These are phyloP conservation scores for Ichneumoninae sp. DNA, from an alignment of 2,888 invertebrate genomes.

Conservation along the genomic window DNA sequence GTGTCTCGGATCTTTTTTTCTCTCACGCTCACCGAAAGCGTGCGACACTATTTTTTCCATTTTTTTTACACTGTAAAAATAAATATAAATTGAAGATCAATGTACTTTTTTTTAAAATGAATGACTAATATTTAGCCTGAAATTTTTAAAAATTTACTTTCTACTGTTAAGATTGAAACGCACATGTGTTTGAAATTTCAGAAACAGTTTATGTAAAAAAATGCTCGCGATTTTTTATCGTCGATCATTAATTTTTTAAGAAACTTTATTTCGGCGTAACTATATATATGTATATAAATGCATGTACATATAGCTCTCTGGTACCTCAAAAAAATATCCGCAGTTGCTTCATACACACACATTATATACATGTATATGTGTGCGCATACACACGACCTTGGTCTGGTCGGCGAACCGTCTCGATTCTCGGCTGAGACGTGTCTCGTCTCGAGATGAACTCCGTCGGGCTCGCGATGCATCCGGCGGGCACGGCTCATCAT, in stretches of 20 bases:
- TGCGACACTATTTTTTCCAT: background rate
- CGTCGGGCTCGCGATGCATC: conserved; percentile 18
- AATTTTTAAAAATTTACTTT: too few species aligned
- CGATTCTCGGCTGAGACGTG: conserved; percentile 38
- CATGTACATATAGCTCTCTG: background rate
- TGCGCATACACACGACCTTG: conserved; percentile 72
- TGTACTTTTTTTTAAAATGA: too few species aligned
- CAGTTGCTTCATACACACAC: background rate
- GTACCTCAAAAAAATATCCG: conserved; percentile 8
- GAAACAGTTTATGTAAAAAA: background rate
- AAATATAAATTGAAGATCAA: too few species aligned
- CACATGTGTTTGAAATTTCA: too few species aligned
- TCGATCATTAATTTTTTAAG: background rate
- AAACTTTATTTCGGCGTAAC: background rate
- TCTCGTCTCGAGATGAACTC: conserved; percentile 23
- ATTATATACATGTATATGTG: background rate
- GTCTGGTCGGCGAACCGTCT: conserved; percentile 73
- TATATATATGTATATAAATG: background rate
- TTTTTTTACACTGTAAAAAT: background rate
- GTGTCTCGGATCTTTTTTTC: background rate
- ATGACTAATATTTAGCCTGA: too few species aligned
- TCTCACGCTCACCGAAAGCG: background rate
- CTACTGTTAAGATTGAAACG: too few species aligned
- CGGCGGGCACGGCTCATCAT: conserved; percentile 12
- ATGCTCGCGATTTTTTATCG: background rate